A percentile compares a stretch with the other conserved stretches of the same genome.
Evolutionary conservation across 2,113 vertebrate species (phyloP).

Genomic region (Brachypteracias leptosomus): DNA sequence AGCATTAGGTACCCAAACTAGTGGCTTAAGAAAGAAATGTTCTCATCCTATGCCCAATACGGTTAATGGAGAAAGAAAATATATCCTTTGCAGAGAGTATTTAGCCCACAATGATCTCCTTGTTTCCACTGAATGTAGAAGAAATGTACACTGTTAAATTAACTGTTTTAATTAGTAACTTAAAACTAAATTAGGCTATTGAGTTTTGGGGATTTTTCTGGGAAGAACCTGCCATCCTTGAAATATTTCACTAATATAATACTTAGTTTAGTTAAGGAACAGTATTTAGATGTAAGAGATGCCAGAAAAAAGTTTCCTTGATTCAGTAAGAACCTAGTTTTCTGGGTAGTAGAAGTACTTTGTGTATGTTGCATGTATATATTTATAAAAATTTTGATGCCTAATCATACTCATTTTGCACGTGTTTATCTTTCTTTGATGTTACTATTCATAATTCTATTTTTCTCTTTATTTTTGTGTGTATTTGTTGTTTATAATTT

Average conservation of each 20-base stretch:
- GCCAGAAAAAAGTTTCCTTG: background rate
- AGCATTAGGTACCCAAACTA: background rate
- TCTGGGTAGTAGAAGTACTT: background rate
- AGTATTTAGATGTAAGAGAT: background rate
- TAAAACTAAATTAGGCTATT: background rate
- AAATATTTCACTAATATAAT: background rate
- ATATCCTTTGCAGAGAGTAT: background rate
- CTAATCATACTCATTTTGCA: background rate
- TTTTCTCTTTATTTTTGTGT: background rate
- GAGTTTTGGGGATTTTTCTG: background rate
- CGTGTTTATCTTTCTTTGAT: background rate
- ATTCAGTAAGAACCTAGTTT: background rate
- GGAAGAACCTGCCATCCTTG: background rate
- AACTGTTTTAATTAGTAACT: constrained; percentile 18
- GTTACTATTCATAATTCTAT: background rate
- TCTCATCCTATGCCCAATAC: background rate
- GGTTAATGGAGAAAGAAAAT: background rate
- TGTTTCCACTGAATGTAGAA: background rate
- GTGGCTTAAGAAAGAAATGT: background rate
- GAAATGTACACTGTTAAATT: background rate
- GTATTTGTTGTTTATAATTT: background rate
- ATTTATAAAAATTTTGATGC: background rate
- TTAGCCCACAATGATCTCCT: background rate
- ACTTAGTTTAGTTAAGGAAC: background rate
- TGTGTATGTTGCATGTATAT: background rate